Base-by-base conservation (phyloP, 2,113 vertebrate genomes). In the Steatornis caripensis region DNA sequence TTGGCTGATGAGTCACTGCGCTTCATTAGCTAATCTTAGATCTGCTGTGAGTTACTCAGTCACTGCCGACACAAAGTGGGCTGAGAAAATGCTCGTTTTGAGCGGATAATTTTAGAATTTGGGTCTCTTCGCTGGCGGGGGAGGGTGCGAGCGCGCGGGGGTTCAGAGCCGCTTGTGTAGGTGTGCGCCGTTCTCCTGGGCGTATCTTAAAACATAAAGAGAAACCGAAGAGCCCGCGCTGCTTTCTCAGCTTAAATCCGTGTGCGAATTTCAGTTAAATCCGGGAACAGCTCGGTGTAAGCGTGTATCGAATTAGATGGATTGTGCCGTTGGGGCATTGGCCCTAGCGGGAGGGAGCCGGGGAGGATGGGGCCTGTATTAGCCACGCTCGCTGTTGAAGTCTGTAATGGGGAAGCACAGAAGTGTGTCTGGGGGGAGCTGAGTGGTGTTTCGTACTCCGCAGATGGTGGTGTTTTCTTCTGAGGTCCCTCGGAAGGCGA, bases 121-220 rank as follows among this genome's bases (percentile, higher is more conserved):
- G 91, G 57, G 92, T 68, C 90, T 76, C 43, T 68, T 45, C 86
- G 83, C 87, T 61, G 34, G 82, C 82, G 85, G 74, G n/a, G 82
- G 74, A 70, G 71, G 60, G 58, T 70, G 87, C 1, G 18, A 74
- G 74, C 2, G 74, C 2, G 7, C 0, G 2, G 60, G 60, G 54
- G 17, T 26, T 85, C 36, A 12, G 60, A 79, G 79, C 29, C 4
- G 1, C 46, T 23, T 16, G 4, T 41, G 76, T 57, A 14, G 81
- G 72, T 34, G 57, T 0, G 0, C 34, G 83, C 80, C 3, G 34
- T 41, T 41, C 51, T 51, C 66, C 58, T 4, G 1, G 55, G 61
- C 10, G 9, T 11, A 5, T 45, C 53, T 43, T 13, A 21, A 32
- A 41, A 19, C 53, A 17, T 3, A 2, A 43, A 70, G 71, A 9